Conservation (phyloP, 2,888 invertebrate species). For the Drosophila kambysellisi region DNA sequence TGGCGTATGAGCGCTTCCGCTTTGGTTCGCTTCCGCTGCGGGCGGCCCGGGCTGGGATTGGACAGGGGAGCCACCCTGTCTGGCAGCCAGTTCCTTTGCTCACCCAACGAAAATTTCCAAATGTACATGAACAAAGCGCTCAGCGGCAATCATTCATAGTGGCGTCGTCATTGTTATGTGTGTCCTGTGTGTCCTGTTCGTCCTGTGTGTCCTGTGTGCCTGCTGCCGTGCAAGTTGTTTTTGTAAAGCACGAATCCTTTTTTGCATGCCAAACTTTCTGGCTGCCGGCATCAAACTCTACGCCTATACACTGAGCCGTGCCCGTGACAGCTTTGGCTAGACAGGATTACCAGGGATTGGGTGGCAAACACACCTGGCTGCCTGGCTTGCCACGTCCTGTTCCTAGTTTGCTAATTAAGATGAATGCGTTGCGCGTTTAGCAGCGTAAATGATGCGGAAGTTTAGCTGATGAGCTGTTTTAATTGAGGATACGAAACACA, state of each 20-base stretch:
- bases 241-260: slow-evolving; percentile 46
- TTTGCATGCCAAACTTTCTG: slow-evolving; percentile 66
- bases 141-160: slow-evolving; percentile 78
- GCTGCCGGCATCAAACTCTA: slow-evolving; percentile 21
- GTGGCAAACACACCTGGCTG: slow-evolving; percentile 31
- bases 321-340: slow-evolving; percentile 13
- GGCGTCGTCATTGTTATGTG: slow-evolving; percentile 63
- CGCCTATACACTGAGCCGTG: slow-evolving; percentile 35
- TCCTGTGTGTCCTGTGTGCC: slow-evolving; percentile 54
- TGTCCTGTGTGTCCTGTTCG: slow-evolving; percentile 43
- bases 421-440: slow-evolving; percentile 74
- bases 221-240: slow-evolving; percentile 21
- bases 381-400: slow-evolving; percentile 3
- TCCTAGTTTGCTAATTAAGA: slow-evolving; percentile 64
- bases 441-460: slow-evolving; percentile 74
- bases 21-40: slow-evolving; percentile 68
- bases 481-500: slow-evolving; percentile 32
- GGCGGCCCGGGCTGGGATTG: not conserved
- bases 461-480: slow-evolving; percentile 48
- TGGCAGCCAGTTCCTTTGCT: slow-evolving; percentile 39
- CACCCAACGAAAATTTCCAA: slow-evolving; percentile 47
- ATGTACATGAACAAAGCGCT: slow-evolving; percentile 76
- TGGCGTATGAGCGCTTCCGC: slow-evolving; percentile 78
- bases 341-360: not conserved
- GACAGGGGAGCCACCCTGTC: slow-evolving; percentile 38